Conservation (phyloP, 2,797 vertebrate genomes). For the Zonotrichia albicollis region DNA sequence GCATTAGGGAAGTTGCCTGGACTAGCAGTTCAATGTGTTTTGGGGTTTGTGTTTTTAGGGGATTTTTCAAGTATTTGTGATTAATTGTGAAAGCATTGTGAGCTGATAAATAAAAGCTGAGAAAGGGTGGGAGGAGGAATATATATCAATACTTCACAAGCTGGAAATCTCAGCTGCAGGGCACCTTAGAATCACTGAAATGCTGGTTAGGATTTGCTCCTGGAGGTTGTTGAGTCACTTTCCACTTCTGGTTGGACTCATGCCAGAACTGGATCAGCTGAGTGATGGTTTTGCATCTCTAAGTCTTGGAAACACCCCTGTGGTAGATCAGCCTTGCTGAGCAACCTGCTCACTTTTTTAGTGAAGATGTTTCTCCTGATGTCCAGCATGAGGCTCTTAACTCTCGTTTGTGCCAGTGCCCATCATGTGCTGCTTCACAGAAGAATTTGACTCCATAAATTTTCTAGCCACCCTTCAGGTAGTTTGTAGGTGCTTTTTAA, state of each 20-base stretch:
- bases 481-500: not conserved
- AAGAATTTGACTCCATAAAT: not conserved
- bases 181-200: not conserved
- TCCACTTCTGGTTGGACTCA: not conserved
- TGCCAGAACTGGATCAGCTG: not conserved
- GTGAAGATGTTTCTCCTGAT: not conserved
- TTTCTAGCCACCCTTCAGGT: not conserved
- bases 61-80: not conserved
- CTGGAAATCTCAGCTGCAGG: not conserved
- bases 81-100: not conserved
- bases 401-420: not conserved
- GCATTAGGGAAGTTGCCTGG: not conserved
- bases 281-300: not conserved
- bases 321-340: not conserved
- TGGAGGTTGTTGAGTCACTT: not conserved
- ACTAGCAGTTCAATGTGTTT: not conserved
- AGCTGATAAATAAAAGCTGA: not conserved
- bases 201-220: not conserved
- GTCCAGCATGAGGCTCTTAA: not conserved
- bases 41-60: rapidly evolving
- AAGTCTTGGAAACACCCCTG: not conserved
- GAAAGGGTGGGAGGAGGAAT: not conserved
- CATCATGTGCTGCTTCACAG: not conserved
- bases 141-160: not conserved
- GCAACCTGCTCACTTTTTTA: not conserved